These are phyloP conservation scores for Microtus ochrogaster DNA, from an alignment of 2,113 vertebrate species.

Conservation along the genomic window DNA sequence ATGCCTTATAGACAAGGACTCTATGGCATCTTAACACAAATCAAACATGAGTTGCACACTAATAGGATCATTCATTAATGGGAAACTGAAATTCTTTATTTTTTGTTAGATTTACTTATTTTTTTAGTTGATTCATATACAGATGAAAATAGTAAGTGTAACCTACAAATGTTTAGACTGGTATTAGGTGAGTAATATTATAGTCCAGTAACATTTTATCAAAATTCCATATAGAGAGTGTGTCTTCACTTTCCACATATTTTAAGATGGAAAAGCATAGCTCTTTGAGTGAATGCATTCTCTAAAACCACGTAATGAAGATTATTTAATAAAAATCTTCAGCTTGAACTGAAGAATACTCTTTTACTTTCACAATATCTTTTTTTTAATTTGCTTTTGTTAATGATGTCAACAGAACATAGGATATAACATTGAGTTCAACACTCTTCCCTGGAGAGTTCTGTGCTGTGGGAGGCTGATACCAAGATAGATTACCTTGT, in stretches of 20 bases:
- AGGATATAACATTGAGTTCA: rapidly evolving
- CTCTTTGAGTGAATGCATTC: background rate
- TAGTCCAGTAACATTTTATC: background rate
- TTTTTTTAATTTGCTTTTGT: background rate
- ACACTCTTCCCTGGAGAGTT: too few species aligned
- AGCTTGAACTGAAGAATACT: background rate
- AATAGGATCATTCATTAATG: background rate
- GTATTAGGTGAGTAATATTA: background rate
- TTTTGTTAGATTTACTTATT: background rate
- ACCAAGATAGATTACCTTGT: too few species aligned
- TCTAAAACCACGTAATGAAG: background rate
- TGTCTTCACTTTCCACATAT: background rate
- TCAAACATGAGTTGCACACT: background rate
- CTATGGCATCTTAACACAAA: background rate
- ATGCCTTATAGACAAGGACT: background rate
- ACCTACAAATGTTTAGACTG: background rate
- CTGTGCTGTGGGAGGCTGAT: background rate
- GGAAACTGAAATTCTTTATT: background rate
- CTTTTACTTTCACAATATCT: background rate
- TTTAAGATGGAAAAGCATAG: background rate
- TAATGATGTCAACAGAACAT: background rate
- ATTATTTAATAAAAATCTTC: background rate
- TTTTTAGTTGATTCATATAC: background rate
- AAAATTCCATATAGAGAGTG: background rate
- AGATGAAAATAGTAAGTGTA: background rate